These are phyloP conservation scores for Hylaea fasciaria DNA, from an alignment of 2,888 invertebrate species.

Conservation along the genomic window DNA sequence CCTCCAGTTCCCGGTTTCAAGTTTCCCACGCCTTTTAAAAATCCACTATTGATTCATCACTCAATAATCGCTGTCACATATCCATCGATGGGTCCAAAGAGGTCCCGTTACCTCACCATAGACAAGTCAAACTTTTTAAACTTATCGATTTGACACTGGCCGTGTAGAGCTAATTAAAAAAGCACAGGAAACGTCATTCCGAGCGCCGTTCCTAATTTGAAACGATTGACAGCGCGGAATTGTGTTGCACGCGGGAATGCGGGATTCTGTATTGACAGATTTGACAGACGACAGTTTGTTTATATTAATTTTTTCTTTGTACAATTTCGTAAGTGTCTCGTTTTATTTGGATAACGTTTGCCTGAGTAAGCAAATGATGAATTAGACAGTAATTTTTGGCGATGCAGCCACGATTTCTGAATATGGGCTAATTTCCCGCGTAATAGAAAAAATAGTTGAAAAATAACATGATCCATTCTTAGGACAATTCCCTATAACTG, in stretches of 20 bases:
- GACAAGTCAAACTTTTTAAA: conserved; percentile 37
- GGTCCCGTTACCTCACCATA: conserved; percentile 35
- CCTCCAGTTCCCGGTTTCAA: neutral
- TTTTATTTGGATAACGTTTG: too few relatives aligned
- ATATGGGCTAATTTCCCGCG: too few relatives aligned
- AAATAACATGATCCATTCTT: too few relatives aligned
- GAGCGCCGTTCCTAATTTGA: conserved; percentile 62
- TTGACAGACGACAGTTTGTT: conserved; percentile 27
- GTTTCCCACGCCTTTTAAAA: conserved; percentile 6
- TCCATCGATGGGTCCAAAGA: conserved; percentile 1
- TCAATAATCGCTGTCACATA: conserved; percentile 4
- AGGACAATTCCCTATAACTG: conserved; percentile 1
- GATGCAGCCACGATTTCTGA: too few relatives aligned
- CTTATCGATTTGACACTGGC: conserved; percentile 50
- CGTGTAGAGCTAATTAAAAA: conserved; percentile 57
- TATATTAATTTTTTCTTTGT: conserved; percentile 2
- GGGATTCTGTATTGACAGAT: conserved; percentile 39
- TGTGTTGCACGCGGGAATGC: conserved; percentile 37
- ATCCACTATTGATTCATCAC: conserved; percentile 11
- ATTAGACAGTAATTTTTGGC: too few relatives aligned
- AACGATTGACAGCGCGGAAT: conserved; percentile 61
- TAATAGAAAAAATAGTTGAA: too few relatives aligned
- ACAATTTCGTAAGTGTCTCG: neutral
- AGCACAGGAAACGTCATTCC: conserved; percentile 67
- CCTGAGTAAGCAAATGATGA: too few relatives aligned